A percentile compares a stretch with the other conserved stretches of the same genome.
These are phyloP conservation scores for Cabera pusaria DNA, from an alignment of 2,888 invertebrate species.

Conservation along the genomic window DNA sequence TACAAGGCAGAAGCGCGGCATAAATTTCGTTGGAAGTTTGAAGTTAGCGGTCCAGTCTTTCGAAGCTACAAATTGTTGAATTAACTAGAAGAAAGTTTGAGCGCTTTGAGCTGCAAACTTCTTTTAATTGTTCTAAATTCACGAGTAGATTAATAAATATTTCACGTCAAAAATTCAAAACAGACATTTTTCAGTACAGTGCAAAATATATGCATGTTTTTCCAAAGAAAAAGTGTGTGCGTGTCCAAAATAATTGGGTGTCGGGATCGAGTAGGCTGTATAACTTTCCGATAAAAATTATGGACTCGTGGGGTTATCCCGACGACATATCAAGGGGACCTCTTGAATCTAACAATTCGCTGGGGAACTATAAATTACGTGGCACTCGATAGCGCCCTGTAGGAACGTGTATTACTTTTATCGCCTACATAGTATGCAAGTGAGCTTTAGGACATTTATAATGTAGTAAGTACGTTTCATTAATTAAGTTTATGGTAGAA, in stretches of 20 bases:
- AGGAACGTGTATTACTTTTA: slow-evolving; percentile 54
- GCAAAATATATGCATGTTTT: too few species aligned
- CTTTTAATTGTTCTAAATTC: slow-evolving; percentile 12
- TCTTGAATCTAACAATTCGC: slow-evolving; percentile 57
- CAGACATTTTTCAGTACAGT: too few species aligned
- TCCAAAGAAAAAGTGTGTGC: too few species aligned
- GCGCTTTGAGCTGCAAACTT: slow-evolving; percentile 5
- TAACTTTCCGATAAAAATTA: slow-evolving; percentile 58
- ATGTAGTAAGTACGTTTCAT: too few species aligned
- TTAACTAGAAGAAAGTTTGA: slow-evolving; percentile 7
- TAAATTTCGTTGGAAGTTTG: slow-evolving; percentile 27
- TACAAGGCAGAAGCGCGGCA: slow-evolving; percentile 19
- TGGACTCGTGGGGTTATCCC: slow-evolving; percentile 64
- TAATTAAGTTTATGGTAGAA: too few species aligned
- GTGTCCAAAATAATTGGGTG: slow-evolving; percentile 18
- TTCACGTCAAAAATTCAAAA: too few species aligned
- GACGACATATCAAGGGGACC: slow-evolving; percentile 67
- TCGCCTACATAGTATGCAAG: slow-evolving; percentile 37
- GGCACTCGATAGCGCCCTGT: slow-evolving; percentile 63
- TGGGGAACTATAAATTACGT: slow-evolving; percentile 63
- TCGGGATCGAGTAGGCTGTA: slow-evolving; percentile 36
- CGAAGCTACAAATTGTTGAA: slow-evolving; percentile 8
- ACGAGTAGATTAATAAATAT: too few species aligned
- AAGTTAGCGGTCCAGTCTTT: slow-evolving; percentile 16
- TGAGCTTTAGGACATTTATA: too few species aligned